phyloP scores from a whole-genome alignment of 2,797 vertebrate genomes.

The Masticophis lateralis region DNA sequence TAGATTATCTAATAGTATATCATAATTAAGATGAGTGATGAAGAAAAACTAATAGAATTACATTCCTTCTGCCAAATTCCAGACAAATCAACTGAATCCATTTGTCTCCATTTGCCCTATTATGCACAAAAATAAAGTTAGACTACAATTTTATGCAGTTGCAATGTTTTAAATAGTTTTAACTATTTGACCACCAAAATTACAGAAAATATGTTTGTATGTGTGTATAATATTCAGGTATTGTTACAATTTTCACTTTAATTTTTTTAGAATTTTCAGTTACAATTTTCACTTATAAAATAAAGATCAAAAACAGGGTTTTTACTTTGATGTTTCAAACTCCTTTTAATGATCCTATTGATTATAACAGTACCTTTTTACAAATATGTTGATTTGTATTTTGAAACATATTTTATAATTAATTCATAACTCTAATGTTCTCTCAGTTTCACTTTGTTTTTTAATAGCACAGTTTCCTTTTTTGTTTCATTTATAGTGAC shows the following conservation, averaged over 20 bases:
- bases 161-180: neutral
- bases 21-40: neutral
- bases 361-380: constrained; percentile 33
- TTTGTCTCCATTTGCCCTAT: neutral
- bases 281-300: neutral
- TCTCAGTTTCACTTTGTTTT: constrained; percentile 23
- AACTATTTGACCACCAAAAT: constrained; percentile 7
- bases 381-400: constrained; percentile 44
- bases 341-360: constrained; percentile 43
- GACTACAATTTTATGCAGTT: neutral
- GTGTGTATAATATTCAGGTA: neutral
- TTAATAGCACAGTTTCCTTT: constrained; percentile 36
- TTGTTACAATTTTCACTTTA: neutral
- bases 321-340: neutral
- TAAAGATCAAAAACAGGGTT: neutral
- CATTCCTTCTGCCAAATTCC: neutral
- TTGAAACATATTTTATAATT: constrained; percentile 33
- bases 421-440: neutral
- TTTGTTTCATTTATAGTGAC: constrained; percentile 16
- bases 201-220: neutral
- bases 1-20: neutral
- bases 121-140: constrained; percentile 3
- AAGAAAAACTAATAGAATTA: neutral
- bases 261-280: neutral
- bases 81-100: constrained; percentile 4